phyloP scores from a whole-genome alignment of 2,113 vertebrate genomes.

The Anser cygnoides region DNA sequence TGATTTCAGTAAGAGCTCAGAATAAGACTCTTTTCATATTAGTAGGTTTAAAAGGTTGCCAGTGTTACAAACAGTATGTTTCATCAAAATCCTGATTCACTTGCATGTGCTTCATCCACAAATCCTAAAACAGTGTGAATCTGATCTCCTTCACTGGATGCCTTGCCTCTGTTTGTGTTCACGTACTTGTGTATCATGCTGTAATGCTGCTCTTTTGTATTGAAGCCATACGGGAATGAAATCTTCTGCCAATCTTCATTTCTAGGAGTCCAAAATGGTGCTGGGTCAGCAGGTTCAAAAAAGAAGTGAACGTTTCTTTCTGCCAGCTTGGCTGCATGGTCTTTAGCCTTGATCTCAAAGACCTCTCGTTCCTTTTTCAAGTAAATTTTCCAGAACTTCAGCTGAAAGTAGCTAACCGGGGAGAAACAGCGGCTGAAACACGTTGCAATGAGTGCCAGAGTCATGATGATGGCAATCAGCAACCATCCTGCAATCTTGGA shows the following conservation, averaged over 20 bases:
- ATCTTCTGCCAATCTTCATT: slow-evolving; percentile 76
- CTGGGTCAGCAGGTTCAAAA: slow-evolving; percentile 65
- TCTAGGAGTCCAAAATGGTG: slow-evolving; percentile 54
- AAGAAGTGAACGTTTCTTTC: slow-evolving; percentile 78
- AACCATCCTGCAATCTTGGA: slow-evolving; percentile 82
- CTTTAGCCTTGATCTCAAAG: slow-evolving; percentile 55
- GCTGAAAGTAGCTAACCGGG: slow-evolving; percentile 78
- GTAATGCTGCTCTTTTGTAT: slow-evolving; percentile 61
- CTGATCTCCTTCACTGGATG: neutral
- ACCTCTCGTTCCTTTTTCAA: slow-evolving; percentile 68
- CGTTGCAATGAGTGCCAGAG: slow-evolving; percentile 38
- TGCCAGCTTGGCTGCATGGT: slow-evolving; percentile 78
- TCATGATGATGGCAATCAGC: slow-evolving; percentile 72
- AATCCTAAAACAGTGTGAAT: neutral
- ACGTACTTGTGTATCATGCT: slow-evolving; percentile 77
- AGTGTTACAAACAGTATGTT: neutral
- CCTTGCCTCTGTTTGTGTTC: neutral
- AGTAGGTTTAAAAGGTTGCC: neutral
- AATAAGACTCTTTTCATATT: neutral
- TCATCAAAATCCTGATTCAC: fast-evolving
- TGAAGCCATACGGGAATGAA: slow-evolving; percentile 73
- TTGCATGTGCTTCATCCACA: slow-evolving; percentile 33
- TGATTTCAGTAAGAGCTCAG: neutral
- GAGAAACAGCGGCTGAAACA: slow-evolving; percentile 72
- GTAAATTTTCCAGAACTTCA: slow-evolving; percentile 81